Percentiles rank a stretch among this genome's conserved stretches.
Evolutionary conservation across 2,797 vertebrate species (phyloP).

Genomic region (Anableps anableps): DNA sequence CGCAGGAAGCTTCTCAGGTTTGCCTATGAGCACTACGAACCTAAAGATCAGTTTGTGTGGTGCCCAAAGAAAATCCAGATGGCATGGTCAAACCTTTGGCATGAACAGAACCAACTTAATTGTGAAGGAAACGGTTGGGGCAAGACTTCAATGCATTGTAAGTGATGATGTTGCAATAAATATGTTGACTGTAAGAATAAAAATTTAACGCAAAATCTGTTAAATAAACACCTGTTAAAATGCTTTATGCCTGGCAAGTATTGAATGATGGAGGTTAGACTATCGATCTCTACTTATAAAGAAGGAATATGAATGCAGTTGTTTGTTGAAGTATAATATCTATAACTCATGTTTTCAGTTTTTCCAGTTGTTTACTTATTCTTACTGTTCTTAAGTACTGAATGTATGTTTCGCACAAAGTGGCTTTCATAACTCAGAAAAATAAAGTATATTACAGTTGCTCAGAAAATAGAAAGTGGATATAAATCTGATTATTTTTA

Average conservation of each 20-base stretch:
- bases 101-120: no score
- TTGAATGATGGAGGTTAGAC: background rate
- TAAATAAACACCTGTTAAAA: background rate
- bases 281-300: background rate
- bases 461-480: background rate
- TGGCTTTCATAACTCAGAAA: background rate
- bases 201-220: background rate
- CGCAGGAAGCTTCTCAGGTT: constrained; percentile 83
- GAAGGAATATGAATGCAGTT: background rate
- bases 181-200: background rate
- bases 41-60: constrained; percentile 85
- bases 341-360: background rate
- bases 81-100: background rate
- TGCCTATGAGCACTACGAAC: constrained; percentile 82
- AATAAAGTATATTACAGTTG: background rate
- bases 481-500: background rate
- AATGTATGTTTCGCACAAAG: background rate
- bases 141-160: background rate
- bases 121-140: rapidly evolving
- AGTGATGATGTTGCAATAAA: background rate
- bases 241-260: rapidly evolving
- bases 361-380: background rate
- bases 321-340: background rate
- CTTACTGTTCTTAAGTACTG: background rate
- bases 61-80: constrained; percentile 81